A percentile compares a stretch with the other conserved stretches of the same genome.
phyloP scores from a whole-genome alignment of 2,888 invertebrate genomes.

The Gari tellinella region DNA sequence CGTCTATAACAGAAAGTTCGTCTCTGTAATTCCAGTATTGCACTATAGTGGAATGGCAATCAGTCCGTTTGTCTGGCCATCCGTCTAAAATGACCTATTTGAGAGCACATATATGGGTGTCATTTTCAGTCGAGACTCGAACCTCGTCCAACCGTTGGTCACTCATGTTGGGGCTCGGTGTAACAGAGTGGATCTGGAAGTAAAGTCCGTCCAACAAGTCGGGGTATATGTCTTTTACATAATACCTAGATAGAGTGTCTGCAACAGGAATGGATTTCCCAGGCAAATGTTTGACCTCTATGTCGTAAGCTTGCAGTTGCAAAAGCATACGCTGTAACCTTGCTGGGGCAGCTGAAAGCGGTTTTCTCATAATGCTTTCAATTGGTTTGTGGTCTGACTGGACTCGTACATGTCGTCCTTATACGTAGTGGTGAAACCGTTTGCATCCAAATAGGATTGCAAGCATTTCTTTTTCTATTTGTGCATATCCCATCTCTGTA shows the following conservation, averaged over 20 bases:
- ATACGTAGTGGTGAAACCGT: conserved; percentile 29
- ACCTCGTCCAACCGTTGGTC: conserved; percentile 18
- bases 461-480: conserved; percentile 47
- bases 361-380: conserved; percentile 31
- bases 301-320: conserved; percentile 32
- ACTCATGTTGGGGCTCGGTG: conserved; percentile 12
- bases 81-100: too few species aligned
- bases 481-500: conserved; percentile 30
- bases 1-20: conserved; percentile 15
- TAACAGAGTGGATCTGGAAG: conserved; percentile 28
- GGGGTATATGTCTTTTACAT: conserved; percentile 14
- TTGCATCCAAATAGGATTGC: conserved; percentile 32
- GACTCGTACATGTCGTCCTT: conserved; percentile 22
- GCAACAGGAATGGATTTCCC: conserved; percentile 20
- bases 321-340: conserved; percentile 37
- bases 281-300: conserved; percentile 8
- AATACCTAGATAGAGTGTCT: conserved; percentile 9
- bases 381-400: conserved; percentile 37
- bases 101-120: conserved; percentile 16
- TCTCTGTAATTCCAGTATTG: conserved; percentile 24
- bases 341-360: conserved; percentile 19
- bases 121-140: conserved; percentile 9
- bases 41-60: background rate
- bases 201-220: conserved; percentile 18
- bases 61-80: background rate